Base-by-base conservation (phyloP, 1,140 invertebrate genomes). In the Drosophila athabasca region DNA sequence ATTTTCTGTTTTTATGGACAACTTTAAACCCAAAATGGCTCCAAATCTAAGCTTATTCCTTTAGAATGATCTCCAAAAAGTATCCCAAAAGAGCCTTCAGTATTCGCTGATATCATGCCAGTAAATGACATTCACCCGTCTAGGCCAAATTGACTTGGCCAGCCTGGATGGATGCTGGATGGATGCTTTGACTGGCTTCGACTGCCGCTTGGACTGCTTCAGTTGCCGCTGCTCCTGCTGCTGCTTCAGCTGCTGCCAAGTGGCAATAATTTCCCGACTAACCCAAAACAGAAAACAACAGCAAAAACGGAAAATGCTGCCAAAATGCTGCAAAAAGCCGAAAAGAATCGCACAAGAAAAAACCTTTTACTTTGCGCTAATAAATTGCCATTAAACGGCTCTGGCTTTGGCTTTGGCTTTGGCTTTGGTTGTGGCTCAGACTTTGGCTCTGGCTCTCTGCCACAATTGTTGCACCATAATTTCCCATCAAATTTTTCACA, bases 401-500 rank as follows among this genome's bases (percentile, higher is more conserved):
- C 78, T 59, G 65, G 51, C 82, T 88, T 81, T 59, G 65, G 51
- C 29, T 51, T 24, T 49, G 15, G 39, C 58, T 45, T 39, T 44
- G 43, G 31, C 17, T 44, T n/a, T 13, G 35, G 11, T 3, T 35
- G 1, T 13, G 11, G 35, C 35, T 35, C 0, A 1, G 31, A 9
- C 31, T 39, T 52, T 72, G 75, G 70, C 69, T 72, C 62, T 79
- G 9, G 35, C 35, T 39, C 35, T 39, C 35, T 39, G 82, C 78
- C 85, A 88, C 82, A 85, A 85, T 85, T 85, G 83, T 85, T 88
- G 82, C 83, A 67, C 85, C 81, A 85, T 90, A 90, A 90, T 90
- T 90, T 90, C 85, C 87, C 85, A 90, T 90, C 88, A 90, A 85
- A 90, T 90, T 90, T 90, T 90, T 90, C 85, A 90, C 85, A 90